Evolutionary conservation across 2,888 invertebrate species (phyloP).

Genomic region (Glyphotaelius pellucidus): DNA sequence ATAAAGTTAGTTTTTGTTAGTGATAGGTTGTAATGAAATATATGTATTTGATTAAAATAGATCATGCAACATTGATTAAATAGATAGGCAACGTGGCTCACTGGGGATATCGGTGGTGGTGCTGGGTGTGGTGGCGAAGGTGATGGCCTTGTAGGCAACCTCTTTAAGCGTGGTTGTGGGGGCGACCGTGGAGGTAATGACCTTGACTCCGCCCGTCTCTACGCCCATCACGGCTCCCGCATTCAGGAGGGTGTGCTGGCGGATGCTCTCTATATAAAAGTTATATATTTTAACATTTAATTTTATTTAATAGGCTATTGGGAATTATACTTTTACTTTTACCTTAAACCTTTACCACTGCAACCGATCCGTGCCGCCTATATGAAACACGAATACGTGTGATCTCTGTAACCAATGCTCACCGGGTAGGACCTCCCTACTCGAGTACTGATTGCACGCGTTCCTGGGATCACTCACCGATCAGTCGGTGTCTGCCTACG

Average conservation of each 20-base stretch:
- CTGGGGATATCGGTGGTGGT: conserved; percentile 75
- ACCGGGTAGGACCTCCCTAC: no score
- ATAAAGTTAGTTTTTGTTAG: background rate
- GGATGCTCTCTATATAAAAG: conserved; percentile 77
- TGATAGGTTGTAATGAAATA: background rate
- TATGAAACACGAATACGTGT: no score
- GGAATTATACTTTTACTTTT: background rate
- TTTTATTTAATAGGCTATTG: background rate
- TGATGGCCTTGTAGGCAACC: conserved; percentile 70
- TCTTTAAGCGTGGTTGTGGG: conserved; percentile 70
- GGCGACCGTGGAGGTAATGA: conserved; percentile 74
- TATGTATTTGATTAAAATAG: background rate
- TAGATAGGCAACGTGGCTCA: conserved; percentile 68
- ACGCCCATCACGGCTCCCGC: conserved; percentile 83
- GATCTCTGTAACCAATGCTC: no score
- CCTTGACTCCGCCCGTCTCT: conserved; percentile 79
- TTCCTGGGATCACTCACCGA: no score
- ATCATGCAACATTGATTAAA: background rate
- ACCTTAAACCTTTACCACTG: background rate
- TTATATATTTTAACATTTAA: background rate
- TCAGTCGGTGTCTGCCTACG: no score
- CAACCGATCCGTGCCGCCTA: no score
- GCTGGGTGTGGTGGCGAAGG: conserved; percentile 73
- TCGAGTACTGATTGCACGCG: no score
- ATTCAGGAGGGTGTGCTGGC: conserved; percentile 85